Percentiles rank a stretch among this genome's conserved stretches.
Conservation (phyloP, 2,797 vertebrate species). For the Taenioides sp. region DNA sequence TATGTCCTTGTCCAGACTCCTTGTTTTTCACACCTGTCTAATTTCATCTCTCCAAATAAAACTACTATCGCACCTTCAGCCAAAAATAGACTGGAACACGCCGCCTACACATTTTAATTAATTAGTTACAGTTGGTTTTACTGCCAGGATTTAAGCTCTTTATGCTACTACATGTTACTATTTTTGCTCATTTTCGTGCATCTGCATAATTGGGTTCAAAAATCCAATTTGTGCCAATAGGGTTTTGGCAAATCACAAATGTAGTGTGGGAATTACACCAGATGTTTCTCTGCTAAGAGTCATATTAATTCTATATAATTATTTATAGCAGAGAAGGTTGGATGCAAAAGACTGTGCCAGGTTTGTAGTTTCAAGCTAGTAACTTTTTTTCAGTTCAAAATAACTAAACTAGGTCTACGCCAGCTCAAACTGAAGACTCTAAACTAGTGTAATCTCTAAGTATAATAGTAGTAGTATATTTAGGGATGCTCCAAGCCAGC, state of each 20-base stretch:
- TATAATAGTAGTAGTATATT: too few relatives aligned
- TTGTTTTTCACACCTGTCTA: slow-evolving; percentile 7
- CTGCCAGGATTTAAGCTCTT: slow-evolving; percentile 10
- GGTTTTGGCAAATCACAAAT: slow-evolving; percentile 8
- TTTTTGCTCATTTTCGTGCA: not conserved
- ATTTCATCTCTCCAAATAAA: not conserved
- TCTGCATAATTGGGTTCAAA: slow-evolving; percentile 5
- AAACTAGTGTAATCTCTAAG: too few relatives aligned
- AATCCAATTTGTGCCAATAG: slow-evolving; percentile 13
- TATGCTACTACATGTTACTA: not conserved
- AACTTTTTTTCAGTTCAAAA: too few relatives aligned
- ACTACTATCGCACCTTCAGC: not conserved
- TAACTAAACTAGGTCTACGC: too few relatives aligned
- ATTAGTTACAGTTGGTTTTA: slow-evolving; percentile 9
- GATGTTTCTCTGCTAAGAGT: not conserved
- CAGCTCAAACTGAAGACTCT: too few relatives aligned
- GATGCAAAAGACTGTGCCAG: slow-evolving; percentile 3
- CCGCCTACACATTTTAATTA: slow-evolving; percentile 4
- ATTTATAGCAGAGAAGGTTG: slow-evolving; percentile 16
- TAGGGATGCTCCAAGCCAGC: too few relatives aligned
- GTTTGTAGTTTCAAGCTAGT: too few relatives aligned
- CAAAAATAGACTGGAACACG: not conserved
- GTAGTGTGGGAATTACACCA: not conserved
- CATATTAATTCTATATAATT: not conserved
- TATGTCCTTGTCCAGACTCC: not conserved